These are phyloP conservation scores for Nipponia nippon DNA, from an alignment of 2,113 vertebrate genomes.

Conservation along the genomic window DNA sequence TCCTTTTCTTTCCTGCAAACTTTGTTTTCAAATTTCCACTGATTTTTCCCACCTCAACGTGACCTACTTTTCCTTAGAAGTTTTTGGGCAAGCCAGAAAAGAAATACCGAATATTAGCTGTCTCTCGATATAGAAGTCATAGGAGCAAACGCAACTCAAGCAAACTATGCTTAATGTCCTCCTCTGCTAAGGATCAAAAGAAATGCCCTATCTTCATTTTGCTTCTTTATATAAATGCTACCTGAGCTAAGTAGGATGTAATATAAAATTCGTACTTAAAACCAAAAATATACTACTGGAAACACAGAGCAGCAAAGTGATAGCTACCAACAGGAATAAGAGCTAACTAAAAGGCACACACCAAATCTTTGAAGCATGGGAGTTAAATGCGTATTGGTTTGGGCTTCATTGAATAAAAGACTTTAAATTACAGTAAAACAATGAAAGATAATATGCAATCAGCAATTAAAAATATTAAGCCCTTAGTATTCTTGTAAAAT, in stretches of 20 bases:
- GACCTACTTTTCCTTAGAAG: background rate
- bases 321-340: background rate
- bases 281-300: background rate
- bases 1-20: background rate
- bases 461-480: background rate
- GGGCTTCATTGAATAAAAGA: background rate
- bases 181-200: background rate
- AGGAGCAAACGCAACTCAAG: background rate
- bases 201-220: background rate
- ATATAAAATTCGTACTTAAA: background rate
- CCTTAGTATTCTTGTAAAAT: background rate
- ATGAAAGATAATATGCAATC: background rate
- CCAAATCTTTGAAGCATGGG: background rate
- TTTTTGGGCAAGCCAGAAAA: background rate
- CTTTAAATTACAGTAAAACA: background rate
- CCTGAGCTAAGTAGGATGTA: background rate
- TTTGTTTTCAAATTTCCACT: background rate
- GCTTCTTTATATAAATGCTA: background rate
- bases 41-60: background rate
- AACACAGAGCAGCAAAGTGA: background rate
- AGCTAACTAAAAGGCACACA: background rate
- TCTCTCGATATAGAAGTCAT: background rate
- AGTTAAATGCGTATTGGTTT: background rate
- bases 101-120: accelerated
- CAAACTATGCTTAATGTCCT: background rate